These are phyloP conservation scores for Leptopilina myrica DNA, from an alignment of 2,888 invertebrate species.

Conservation along the genomic window DNA sequence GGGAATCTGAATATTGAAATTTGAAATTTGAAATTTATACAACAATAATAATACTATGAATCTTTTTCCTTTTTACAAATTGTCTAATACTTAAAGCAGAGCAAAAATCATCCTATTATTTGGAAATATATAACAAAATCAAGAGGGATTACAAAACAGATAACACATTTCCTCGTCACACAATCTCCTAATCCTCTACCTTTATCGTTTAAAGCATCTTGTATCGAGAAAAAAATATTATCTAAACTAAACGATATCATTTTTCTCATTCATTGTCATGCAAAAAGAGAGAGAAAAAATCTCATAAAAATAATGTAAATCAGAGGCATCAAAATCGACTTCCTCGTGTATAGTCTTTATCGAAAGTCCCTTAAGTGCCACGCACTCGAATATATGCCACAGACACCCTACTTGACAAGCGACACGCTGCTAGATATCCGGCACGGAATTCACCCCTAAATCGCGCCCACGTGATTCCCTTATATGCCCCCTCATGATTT, in stretches of 20 bases:
- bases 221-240: not conserved
- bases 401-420: slow-evolving; percentile 39
- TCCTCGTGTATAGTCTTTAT: slow-evolving; percentile 25
- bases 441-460: slow-evolving; percentile 51
- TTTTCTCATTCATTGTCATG: not conserved
- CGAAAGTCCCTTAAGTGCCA: slow-evolving; percentile 37
- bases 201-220: too few species aligned
- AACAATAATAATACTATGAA: too few species aligned
- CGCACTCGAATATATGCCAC: slow-evolving; percentile 34
- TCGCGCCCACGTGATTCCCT: slow-evolving; percentile 48
- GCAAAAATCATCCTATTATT: too few species aligned
- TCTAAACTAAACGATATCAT: not conserved
- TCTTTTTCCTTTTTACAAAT: not conserved
- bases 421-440: slow-evolving; percentile 37
- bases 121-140: too few species aligned
- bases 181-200: too few species aligned
- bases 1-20: too few species aligned
- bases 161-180: too few species aligned
- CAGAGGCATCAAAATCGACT: slow-evolving; percentile 15
- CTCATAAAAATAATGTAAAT: not conserved
- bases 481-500: not conserved
- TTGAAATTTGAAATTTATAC: too few species aligned
- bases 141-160: too few species aligned
- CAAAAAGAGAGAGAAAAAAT: slow-evolving; percentile 1
- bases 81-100: too few species aligned